These are phyloP conservation scores for human DNA, from an alignment of 2,113 vertebrate genomes.

Conservation along the genomic window DNA sequence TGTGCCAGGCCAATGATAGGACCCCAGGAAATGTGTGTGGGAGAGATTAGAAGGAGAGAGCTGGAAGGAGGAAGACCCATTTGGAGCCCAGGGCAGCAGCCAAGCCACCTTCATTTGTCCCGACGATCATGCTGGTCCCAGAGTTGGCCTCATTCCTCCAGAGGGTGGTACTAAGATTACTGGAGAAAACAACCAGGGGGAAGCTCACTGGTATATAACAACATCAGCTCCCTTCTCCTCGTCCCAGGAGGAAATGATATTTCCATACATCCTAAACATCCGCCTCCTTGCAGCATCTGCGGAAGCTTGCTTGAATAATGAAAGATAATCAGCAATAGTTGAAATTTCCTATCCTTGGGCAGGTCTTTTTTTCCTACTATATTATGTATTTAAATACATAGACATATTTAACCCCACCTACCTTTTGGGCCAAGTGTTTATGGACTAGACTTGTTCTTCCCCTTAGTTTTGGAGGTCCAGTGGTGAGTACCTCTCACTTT, in stretches of 20 bases:
- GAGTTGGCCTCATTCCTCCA: background rate
- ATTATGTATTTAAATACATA: background rate
- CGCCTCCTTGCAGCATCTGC: conserved; percentile 33
- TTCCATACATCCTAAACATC: conserved; percentile 62
- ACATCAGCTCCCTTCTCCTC: background rate
- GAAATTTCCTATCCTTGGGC: conserved; percentile 59
- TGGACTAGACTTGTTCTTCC: background rate
- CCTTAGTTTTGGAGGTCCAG: background rate
- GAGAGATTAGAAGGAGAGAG: background rate
- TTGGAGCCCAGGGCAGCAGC: background rate
- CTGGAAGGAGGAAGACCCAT: background rate
- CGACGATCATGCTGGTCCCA: background rate
- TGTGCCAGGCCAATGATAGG: background rate
- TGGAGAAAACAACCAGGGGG: background rate
- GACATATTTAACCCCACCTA: background rate
- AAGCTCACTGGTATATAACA: background rate
- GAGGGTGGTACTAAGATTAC: background rate
- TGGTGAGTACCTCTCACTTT: background rate
- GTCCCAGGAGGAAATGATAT: conserved; percentile 57
- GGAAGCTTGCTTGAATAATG: conserved; percentile 58
- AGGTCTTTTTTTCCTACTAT: background rate
- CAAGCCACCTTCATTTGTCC: background rate
- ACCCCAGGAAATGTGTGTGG: background rate
- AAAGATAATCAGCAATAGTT: conserved; percentile 59
- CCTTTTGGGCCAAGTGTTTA: background rate